Percentiles rank a stretch among this genome's conserved stretches.
Evolutionary conservation across 2,113 vertebrate genomes (phyloP).

Genomic region (Ochotona princeps): DNA sequence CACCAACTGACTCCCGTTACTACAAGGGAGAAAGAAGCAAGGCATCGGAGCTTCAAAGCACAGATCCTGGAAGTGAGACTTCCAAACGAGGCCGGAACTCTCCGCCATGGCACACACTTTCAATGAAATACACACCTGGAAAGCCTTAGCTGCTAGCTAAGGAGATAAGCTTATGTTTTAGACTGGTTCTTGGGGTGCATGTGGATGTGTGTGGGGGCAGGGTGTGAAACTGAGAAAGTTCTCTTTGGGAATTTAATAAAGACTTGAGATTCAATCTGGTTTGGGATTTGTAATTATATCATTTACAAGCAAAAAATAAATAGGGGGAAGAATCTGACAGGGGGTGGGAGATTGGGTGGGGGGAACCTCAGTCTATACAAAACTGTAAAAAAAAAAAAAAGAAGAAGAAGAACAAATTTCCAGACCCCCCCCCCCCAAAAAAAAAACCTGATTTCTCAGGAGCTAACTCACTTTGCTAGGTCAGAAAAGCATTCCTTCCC

Average conservation of each 20-base stretch:
- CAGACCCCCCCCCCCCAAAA: no score
- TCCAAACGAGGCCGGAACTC: not conserved
- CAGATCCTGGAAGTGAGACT: not conserved
- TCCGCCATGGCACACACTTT: not conserved
- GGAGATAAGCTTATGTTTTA: not conserved
- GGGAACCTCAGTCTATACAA: no score
- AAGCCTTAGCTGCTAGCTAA: not conserved
- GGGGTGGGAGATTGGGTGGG: no score
- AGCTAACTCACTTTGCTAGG: no score
- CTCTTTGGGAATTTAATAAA: not conserved
- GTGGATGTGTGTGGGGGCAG: no score
- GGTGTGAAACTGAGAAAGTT: not conserved
- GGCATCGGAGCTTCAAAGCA: slow-evolving; percentile 19
- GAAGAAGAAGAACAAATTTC: no score
- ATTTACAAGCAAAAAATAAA: not conserved
- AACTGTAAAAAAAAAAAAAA: no score
- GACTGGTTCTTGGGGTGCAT: not conserved
- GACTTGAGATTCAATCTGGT: not conserved
- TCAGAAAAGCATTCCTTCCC: no score
- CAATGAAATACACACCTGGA: not conserved
- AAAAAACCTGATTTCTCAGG: no score
- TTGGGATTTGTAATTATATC: not conserved
- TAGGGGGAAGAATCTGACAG: no score
- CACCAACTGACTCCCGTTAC: not conserved
- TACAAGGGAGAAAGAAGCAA: not conserved